Conservation (phyloP, 2,113 vertebrate species). For the Archilochus colubris region DNA sequence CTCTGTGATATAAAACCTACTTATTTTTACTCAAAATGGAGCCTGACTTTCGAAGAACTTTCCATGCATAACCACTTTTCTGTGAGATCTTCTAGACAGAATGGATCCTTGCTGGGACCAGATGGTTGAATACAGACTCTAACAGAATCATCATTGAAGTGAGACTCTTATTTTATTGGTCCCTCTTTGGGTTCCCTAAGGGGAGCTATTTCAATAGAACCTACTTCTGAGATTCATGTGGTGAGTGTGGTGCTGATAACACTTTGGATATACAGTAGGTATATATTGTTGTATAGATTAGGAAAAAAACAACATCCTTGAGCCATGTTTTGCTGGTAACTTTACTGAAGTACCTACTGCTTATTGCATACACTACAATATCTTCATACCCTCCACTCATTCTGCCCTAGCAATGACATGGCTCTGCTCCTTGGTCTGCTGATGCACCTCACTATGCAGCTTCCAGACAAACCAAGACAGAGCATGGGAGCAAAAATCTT, state of each 20-base stretch:
- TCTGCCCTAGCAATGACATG: neutral
- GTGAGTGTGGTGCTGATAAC: fast-evolving
- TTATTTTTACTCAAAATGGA: neutral
- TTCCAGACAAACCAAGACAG: conserved; percentile 20
- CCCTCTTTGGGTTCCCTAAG: neutral
- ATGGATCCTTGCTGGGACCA: fast-evolving
- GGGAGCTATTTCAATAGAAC: fast-evolving
- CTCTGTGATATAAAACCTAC: neutral
- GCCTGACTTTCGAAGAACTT: neutral
- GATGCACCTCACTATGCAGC: neutral
- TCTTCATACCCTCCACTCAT: neutral
- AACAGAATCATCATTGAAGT: neutral
- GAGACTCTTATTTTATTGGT: neutral
- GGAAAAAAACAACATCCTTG: neutral
- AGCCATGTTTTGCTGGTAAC: neutral
- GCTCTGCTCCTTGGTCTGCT: neutral
- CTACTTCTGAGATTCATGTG: neutral
- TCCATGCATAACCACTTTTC: fast-evolving
- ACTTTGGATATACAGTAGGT: neutral
- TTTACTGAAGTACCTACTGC: neutral
- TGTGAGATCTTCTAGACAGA: neutral
- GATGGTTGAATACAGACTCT: neutral
- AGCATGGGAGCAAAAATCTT: neutral
- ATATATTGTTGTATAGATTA: neutral
- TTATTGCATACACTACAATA: neutral